These are phyloP conservation scores for Trichomalopsis sarcophagae DNA, from an alignment of 1,140 invertebrate genomes.

Conservation along the genomic window DNA sequence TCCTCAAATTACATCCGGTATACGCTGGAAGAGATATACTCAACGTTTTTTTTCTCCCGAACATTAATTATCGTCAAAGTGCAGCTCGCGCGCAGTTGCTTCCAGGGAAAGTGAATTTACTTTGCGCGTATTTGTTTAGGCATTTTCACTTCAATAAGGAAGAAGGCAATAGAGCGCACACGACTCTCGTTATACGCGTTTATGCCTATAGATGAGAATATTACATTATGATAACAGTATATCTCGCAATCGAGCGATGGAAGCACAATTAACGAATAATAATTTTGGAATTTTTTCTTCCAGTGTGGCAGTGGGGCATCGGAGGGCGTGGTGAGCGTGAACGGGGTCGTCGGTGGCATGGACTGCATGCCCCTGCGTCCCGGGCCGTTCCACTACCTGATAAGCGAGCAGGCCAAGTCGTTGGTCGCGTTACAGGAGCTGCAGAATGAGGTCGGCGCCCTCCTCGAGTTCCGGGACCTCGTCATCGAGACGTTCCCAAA, in stretches of 20 bases:
- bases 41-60: slow-evolving; percentile 1
- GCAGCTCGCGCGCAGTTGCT: not conserved
- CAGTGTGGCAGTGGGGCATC: slow-evolving; percentile 68
- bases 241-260: too few relatives aligned
- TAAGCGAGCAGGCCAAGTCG: slow-evolving; percentile 88
- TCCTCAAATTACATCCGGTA: not conserved
- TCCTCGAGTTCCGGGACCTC: slow-evolving; percentile 91
- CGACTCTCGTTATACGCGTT: not conserved
- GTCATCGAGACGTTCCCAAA: slow-evolving; percentile 94
- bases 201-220: too few relatives aligned
- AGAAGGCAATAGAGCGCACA: not conserved
- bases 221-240: too few relatives aligned
- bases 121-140: slow-evolving; percentile 19
- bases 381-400: slow-evolving; percentile 84
- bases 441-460: slow-evolving; percentile 91
- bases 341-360: slow-evolving; percentile 78
- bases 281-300: slow-evolving; percentile 31
- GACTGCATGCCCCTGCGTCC: slow-evolving; percentile 83
- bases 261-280: too few relatives aligned
- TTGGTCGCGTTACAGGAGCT: slow-evolving; percentile 87
- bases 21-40: not conserved
- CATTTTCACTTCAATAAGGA: slow-evolving; percentile 36
- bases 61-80: slow-evolving; percentile 6
- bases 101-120: slow-evolving; percentile 19
- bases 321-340: slow-evolving; percentile 66